A percentile compares a stretch with the other conserved stretches of the same genome.
phyloP scores from a whole-genome alignment of 2,797 vertebrate species.

The Pipistrellus kuhlii region DNA sequence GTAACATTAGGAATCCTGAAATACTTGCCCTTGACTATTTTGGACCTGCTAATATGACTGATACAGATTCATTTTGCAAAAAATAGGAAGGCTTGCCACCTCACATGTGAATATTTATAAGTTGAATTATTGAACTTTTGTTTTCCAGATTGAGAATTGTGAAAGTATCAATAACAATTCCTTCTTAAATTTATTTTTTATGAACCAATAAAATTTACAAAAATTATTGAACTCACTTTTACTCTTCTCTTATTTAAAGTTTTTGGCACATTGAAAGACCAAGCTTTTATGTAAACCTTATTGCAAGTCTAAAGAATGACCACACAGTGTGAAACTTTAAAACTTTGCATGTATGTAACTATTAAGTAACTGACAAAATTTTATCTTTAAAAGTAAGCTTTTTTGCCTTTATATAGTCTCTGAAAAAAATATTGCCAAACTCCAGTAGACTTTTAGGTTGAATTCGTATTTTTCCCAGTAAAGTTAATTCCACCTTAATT shows the following conservation, averaged over 20 bases:
- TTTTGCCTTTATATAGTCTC: not conserved
- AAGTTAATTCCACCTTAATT: conserved; percentile 45
- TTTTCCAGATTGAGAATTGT: conserved; percentile 26
- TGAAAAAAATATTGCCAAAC: not conserved
- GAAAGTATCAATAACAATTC: not conserved
- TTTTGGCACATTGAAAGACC: conserved; percentile 30
- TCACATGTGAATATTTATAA: not conserved
- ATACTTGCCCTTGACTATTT: conserved; percentile 40
- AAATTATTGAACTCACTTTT: conserved; percentile 58
- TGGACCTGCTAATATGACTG: conserved; percentile 1
- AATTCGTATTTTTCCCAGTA: conserved; percentile 37
- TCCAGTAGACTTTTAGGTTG: not conserved
- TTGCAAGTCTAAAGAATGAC: conserved; percentile 51
- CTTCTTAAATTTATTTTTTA: conserved; percentile 57
- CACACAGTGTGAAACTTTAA: not conserved
- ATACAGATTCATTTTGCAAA: not conserved
- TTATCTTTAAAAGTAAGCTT: conserved; percentile 25
- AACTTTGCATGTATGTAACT: not conserved
- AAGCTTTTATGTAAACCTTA: conserved; percentile 51
- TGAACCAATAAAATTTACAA: not conserved
- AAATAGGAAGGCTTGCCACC: not conserved
- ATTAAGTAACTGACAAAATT: conserved; percentile 40
- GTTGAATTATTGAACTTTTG: conserved; percentile 1
- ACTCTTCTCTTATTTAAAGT: conserved; percentile 62
- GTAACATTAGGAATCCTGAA: conserved; percentile 6